These are phyloP conservation scores for Corbicula japonica DNA, from an alignment of 2,888 invertebrate species.

Conservation along the genomic window DNA sequence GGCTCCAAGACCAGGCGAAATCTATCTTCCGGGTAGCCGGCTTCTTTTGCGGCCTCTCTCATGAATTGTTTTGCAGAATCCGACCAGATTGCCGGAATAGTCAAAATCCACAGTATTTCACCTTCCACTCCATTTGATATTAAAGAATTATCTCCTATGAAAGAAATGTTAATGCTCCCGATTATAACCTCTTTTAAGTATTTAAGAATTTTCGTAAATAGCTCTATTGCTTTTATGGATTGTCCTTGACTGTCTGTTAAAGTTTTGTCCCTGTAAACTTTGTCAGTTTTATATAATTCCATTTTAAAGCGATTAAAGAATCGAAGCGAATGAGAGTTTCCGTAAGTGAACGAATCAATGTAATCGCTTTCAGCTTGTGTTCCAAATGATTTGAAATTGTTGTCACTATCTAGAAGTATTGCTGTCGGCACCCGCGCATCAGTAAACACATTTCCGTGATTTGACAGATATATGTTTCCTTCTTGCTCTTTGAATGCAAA, in stretches of 20 bases:
- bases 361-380: not conserved
- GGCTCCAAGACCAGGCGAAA: constrained; percentile 4
- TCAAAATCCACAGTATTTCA: not conserved
- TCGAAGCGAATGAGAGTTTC: not conserved
- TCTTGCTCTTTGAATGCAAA: not conserved
- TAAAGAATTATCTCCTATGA: too few species aligned
- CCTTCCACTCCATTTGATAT: too few species aligned
- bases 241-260: not conserved
- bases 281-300: not conserved
- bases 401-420: not conserved
- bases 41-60: not conserved
- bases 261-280: not conserved
- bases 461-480: not conserved
- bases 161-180: too few species aligned
- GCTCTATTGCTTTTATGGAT: not conserved
- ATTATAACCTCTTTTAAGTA: not conserved
- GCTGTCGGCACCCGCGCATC: constrained; percentile 2
- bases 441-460: not conserved
- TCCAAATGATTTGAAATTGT: not conserved
- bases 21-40: not conserved
- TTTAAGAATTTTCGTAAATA: not conserved
- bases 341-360: not conserved
- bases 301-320: constrained; percentile 7
- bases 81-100: constrained; percentile 10
- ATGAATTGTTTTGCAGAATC: constrained; percentile 10